Evolutionary conservation across 2,888 invertebrate genomes (phyloP), one percentile per base, ranked within the genome.

Genomic region (Parnassius smintheus): DNA sequence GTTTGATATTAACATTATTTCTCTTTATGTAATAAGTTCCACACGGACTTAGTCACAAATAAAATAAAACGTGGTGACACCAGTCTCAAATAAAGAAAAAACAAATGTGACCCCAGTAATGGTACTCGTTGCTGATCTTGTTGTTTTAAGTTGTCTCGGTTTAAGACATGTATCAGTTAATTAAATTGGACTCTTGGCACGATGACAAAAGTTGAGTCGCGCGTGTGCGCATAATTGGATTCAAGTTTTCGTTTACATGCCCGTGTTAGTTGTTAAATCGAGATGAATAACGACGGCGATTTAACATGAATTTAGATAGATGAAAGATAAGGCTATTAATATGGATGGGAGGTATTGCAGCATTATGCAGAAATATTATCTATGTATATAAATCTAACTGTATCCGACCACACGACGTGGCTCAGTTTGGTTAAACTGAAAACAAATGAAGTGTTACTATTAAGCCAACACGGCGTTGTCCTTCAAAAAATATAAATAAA

Each of bases 161-260:
- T 51, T 51, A 51, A 49, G 62, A 35, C 50, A 54, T 58, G 58
- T 63, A 59, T 62, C 58, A 51, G 54, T 59, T 59, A 59, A 63
- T 63, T 63, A 63, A 63, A 63, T 54, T 58, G 50, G 55, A 59
- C 62, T 59, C 58, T 59, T 63, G 62, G 62, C 62, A 51, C 41
- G 9, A 55, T 63, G 62, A 59, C 62, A 63, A 63, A 61, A 56
- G n/a, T 42, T 18, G 35, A 35, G 42, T 55, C 35, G 55, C 55
- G 62, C 62, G 62, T 55, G 62, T 50, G 62, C 62, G 62, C 62
- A 59, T 59, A 63, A 63, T 59, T 63, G 62, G 59, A 59, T 54
- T 18, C 50, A 41, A 63, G 42, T 63, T 57, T 18, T 51, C 35
- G 46, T 61, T 56, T 56, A 61, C 48, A 46, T 35, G 12, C 45